A percentile compares a stretch with the other conserved stretches of the same genome.
Evolutionary conservation across 2,113 vertebrate species (phyloP).

Genomic region (Boulengerochromis microlepis): DNA sequence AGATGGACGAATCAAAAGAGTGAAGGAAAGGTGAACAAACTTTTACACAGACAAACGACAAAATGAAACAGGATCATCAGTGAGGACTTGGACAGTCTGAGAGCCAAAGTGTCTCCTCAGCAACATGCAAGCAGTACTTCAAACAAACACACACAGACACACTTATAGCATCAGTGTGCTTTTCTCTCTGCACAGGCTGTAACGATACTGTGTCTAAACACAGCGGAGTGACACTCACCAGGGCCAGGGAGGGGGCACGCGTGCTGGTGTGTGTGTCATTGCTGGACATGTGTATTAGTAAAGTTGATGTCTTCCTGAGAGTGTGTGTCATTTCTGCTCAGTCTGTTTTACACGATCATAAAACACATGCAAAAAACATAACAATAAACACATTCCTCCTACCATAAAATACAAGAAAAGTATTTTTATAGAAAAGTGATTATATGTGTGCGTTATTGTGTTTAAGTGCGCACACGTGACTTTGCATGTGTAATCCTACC

Average conservation of each 20-base stretch:
- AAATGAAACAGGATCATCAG: background rate
- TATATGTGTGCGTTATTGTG: background rate
- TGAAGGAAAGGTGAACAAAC: background rate
- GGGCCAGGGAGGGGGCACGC: background rate
- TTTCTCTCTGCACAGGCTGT: constrained; percentile 5
- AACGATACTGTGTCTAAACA: background rate
- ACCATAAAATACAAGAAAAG: background rate
- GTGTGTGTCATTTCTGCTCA: background rate
- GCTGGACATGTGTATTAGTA: background rate
- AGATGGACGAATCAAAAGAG: background rate
- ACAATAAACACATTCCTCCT: background rate
- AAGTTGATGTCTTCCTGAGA: background rate
- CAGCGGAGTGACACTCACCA: background rate
- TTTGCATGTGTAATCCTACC: constrained; percentile 58
- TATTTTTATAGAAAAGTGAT: background rate
- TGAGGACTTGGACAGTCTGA: background rate
- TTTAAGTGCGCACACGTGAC: background rate
- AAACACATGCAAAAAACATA: background rate
- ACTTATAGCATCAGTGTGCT: constrained; percentile 2
- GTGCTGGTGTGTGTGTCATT: background rate
- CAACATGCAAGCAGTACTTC: background rate
- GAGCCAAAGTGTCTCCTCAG: background rate
- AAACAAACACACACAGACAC: background rate
- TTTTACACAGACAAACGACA: background rate
- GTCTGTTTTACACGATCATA: background rate